Evolutionary conservation across 2,113 vertebrate genomes (phyloP).

Genomic region (Rhinolophus sinicus): DNA sequence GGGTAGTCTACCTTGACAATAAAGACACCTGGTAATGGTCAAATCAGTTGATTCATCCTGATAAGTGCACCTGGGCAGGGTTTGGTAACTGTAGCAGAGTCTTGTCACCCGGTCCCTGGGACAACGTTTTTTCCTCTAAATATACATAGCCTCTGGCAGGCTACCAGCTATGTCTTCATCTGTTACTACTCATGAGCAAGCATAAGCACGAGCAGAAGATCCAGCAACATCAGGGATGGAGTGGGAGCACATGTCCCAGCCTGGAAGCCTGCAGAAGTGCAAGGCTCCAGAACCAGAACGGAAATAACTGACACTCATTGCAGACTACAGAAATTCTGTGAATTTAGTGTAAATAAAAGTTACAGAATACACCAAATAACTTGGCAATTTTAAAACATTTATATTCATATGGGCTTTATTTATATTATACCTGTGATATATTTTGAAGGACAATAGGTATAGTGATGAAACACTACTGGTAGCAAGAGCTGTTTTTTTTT

Average conservation of each 20-base stretch:
- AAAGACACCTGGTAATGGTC: not conserved
- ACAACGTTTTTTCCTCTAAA: not conserved
- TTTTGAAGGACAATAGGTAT: not conserved
- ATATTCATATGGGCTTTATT: constrained; percentile 46
- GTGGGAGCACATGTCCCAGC: not conserved
- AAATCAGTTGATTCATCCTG: not conserved
- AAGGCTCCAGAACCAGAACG: not conserved
- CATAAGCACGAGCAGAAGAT: too few relatives aligned
- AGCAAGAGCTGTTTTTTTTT: not conserved
- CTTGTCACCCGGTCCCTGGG: not conserved
- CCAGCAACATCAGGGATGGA: not conserved
- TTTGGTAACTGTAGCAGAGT: not conserved
- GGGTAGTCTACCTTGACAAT: too few relatives aligned
- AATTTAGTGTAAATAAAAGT: constrained; percentile 79
- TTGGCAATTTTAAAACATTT: constrained; percentile 56
- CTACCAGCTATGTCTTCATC: not conserved
- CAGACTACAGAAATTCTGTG: constrained; percentile 69
- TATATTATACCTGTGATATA: constrained; percentile 39
- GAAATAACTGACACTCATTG: constrained; percentile 58
- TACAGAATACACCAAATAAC: constrained; percentile 71
- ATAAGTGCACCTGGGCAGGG: too few relatives aligned
- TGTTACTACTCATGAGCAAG: not conserved
- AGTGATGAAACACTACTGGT: constrained; percentile 51
- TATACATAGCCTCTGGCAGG: accelerated
- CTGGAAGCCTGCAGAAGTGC: not conserved